phyloP scores from a whole-genome alignment of 2,113 vertebrate genomes.

The Petaurus breviceps region DNA sequence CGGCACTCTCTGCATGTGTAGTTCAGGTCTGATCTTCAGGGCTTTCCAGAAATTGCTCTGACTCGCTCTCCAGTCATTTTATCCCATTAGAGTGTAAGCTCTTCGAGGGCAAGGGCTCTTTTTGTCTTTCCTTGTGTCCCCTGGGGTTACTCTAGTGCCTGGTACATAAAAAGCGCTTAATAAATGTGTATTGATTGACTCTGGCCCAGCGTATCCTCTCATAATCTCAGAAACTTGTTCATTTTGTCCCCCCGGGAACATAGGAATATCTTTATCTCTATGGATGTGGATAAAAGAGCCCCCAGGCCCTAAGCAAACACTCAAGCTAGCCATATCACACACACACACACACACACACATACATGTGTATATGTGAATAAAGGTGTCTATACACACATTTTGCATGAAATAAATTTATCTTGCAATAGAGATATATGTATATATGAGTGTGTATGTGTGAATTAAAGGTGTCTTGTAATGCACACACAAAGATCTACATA shows the following conservation, averaged over 20 bases:
- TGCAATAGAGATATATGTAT: too few species aligned
- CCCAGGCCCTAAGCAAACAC: not conserved
- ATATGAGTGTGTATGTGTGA: too few species aligned
- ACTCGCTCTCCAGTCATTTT: not conserved
- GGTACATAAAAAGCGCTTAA: not conserved
- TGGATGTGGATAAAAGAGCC: not conserved
- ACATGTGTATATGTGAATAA: not conserved
- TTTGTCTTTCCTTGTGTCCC: not conserved
- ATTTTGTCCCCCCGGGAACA: not conserved
- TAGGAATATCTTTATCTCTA: not conserved
- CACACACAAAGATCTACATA: too few species aligned
- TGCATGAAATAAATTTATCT: too few species aligned
- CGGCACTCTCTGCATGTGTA: not conserved
- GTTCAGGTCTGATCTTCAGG: not conserved
- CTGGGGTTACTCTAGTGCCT: not conserved
- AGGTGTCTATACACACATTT: not conserved
- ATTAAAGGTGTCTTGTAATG: too few species aligned
- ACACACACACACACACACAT: too few species aligned
- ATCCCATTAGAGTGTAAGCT: not conserved
- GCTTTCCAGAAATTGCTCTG: not conserved
- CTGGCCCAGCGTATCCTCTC: not conserved
- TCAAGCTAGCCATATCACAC: not conserved
- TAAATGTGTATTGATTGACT: not conserved
- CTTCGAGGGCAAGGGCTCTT: not conserved
- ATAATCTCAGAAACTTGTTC: not conserved